Conservation (phyloP, 2,888 invertebrate species). For the Andrena fulva region DNA sequence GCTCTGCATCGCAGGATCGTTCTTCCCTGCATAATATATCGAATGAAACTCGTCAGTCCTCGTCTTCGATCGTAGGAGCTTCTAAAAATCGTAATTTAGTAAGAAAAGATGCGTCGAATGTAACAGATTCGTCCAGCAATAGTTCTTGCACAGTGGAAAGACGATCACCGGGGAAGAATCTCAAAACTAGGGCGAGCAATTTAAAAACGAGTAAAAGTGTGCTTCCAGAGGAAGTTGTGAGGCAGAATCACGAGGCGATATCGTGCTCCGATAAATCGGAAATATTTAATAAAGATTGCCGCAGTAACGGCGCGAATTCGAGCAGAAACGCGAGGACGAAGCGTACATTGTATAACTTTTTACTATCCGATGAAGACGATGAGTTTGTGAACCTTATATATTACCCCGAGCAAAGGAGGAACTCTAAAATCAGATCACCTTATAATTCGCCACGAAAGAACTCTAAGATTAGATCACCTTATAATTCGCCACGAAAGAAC, state of each 20-base stretch:
- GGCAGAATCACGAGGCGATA: not conserved
- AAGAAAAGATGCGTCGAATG: not conserved
- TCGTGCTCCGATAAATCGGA: not conserved
- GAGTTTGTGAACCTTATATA: conserved; percentile 32
- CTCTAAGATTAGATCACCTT: too few species aligned
- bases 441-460: too few species aligned
- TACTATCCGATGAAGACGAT: conserved; percentile 44
- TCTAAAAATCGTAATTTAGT: not conserved
- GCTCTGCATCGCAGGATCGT: not conserved
- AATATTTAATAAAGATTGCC: not conserved
- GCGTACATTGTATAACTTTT: not conserved
- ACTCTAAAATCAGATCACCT: not conserved
- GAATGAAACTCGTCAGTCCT: too few species aligned
- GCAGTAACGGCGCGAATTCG: not conserved
- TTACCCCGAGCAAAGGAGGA: not conserved
- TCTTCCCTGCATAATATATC: too few species aligned
- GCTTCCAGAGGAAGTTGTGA: not conserved
- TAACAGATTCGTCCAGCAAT: not conserved
- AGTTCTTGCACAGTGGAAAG: not conserved
- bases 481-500: too few species aligned
- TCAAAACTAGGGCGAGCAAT: not conserved
- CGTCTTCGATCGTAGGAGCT: too few species aligned
- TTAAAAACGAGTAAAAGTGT: too few species aligned
- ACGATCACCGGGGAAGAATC: not conserved
- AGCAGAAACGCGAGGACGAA: not conserved